These are phyloP conservation scores for Phaenicophaeus curvirostris DNA, from an alignment of 2,797 vertebrate species.

Conservation along the genomic window DNA sequence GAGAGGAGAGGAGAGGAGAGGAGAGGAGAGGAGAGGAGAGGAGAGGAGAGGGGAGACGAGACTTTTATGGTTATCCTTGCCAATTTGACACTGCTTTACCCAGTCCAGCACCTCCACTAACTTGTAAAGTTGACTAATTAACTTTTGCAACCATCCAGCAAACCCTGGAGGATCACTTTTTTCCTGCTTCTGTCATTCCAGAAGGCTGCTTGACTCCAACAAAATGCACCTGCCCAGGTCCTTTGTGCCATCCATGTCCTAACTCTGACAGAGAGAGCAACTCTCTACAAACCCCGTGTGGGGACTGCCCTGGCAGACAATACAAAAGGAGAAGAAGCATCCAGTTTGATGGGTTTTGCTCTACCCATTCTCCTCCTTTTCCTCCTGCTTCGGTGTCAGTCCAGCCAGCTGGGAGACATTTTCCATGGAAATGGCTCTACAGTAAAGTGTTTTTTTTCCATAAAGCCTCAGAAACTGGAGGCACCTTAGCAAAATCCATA, in stretches of 20 bases:
- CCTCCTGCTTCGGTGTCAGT: not conserved
- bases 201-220: accelerated
- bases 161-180: not conserved
- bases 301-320: not conserved
- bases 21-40: too few species aligned
- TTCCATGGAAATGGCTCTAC: not conserved
- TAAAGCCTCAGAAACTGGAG: not conserved
- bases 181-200: not conserved
- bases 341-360: not conserved
- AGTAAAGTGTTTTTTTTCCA: not conserved
- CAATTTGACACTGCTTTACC: not conserved
- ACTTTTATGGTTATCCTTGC: not conserved
- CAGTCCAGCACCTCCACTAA: not conserved
- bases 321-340: not conserved
- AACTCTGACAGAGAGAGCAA: not conserved
- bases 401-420: not conserved
- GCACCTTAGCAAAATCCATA: not conserved
- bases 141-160: not conserved
- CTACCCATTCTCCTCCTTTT: not conserved
- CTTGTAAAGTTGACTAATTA: not conserved
- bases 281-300: not conserved
- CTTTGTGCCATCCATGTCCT: not conserved
- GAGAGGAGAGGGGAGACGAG: not conserved
- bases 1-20: too few species aligned
- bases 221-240: not conserved